Evolutionary conservation across 2,113 vertebrate species (phyloP).

Genomic region (Apodemus sylvaticus): DNA sequence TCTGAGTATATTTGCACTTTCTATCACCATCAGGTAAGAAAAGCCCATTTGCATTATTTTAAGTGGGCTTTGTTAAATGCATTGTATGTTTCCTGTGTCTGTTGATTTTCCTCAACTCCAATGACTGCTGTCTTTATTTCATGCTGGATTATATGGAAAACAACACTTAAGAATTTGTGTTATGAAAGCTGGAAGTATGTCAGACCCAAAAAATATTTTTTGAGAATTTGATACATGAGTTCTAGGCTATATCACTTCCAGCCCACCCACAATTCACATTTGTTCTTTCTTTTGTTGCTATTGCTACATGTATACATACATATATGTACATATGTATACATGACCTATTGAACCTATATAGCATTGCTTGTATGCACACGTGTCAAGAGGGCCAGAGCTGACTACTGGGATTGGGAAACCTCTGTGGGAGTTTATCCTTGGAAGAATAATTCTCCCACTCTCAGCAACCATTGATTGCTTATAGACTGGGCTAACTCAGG

Average conservation of each 20-base stretch:
- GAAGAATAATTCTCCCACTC: neutral
- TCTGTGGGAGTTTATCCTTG: neutral
- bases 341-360: neutral
- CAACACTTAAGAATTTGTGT: too few relatives aligned
- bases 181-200: neutral
- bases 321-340: neutral
- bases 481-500: neutral
- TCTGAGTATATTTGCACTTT: neutral
- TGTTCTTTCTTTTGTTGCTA: neutral
- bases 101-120: neutral
- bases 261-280: too few relatives aligned
- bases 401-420: neutral
- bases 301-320: neutral
- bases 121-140: neutral
- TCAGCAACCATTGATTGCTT: neutral
- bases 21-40: neutral
- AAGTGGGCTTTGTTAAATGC: neutral
- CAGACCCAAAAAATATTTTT: neutral
- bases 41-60: neutral
- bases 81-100: neutral
- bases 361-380: neutral
- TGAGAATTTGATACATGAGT: neutral
- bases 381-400: neutral
- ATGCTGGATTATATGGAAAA: neutral
- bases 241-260: neutral